Evolutionary conservation across 2,888 invertebrate species (phyloP), one percentile per base, ranked within the genome.

Genomic region (Microplitis deprimator): DNA sequence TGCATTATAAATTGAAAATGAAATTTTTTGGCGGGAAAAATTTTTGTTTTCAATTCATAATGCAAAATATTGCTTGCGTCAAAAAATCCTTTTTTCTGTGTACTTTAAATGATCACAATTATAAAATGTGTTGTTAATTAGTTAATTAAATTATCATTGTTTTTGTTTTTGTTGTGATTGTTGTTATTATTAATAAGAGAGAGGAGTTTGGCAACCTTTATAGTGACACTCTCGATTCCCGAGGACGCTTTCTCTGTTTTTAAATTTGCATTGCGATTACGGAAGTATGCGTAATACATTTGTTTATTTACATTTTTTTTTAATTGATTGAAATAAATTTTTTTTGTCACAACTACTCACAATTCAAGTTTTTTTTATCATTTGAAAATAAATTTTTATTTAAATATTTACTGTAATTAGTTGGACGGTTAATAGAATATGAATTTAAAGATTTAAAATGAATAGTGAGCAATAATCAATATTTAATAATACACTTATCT

Each of bases 231-330:
- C 61, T 60, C 40, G 40, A 67, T 40, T 39, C 6, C 20, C 68
- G 41, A 72, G 68, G 77, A 73, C 73, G 73, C 77, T 77, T 77
- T 77, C 77, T 69, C 77, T 62, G 50, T 72, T 76, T 41, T 29
- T 71, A 68, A 38, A 76, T 73, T 76, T 61, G 59, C 73, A 73
- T 65, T 40, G 61, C 41, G 62, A 68, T 20, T 68, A 62, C 73
- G 77, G 77, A 77, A 77, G 73, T 40, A 70, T 59, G 50, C 65
- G 50, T 69, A n/a, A 64, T 20, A 39, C 20, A 38, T 17, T 59
- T 40, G 60, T 75, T 68, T 29, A 7, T 60, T 60, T 38, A 60
- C 29, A 59, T 50, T 16, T 70, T 60, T 3, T 70, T 60, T 7
- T 13, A 20, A 60, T 13, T 10, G 13, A 70, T 59, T 8, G 1